These are phyloP conservation scores for Numenius arquata DNA, from an alignment of 2,113 vertebrate genomes.

Conservation along the genomic window DNA sequence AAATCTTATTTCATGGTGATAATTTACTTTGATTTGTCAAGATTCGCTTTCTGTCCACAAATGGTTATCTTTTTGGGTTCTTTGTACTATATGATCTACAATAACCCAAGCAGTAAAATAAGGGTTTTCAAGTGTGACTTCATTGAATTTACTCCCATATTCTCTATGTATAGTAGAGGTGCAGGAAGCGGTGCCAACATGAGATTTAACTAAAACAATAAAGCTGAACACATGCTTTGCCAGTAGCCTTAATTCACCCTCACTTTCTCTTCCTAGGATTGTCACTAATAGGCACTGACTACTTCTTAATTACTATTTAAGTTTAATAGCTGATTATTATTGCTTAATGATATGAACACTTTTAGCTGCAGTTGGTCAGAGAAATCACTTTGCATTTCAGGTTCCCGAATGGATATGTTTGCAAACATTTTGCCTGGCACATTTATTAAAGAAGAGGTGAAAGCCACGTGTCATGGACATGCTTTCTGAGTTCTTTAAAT, in stretches of 20 bases:
- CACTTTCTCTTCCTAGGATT: not conserved
- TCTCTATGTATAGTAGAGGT: not conserved
- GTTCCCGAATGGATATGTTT: not conserved
- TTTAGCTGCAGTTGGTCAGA: not conserved
- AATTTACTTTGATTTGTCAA: not conserved
- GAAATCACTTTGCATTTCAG: not conserved
- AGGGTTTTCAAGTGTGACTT: not conserved
- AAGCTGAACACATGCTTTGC: not conserved
- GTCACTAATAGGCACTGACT: constrained; percentile 23
- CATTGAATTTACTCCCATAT: not conserved
- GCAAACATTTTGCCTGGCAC: not conserved
- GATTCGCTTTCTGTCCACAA: not conserved
- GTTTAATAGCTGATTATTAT: constrained; percentile 17
- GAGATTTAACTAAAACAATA: not conserved
- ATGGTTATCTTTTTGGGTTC: not conserved
- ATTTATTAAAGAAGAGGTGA: not conserved
- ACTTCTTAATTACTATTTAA: constrained; percentile 33
- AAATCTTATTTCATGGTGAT: not conserved
- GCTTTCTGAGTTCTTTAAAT: not conserved
- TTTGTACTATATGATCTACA: not conserved
- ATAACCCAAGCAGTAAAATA: not conserved
- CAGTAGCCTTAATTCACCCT: constrained; percentile 26
- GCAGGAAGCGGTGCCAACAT: not conserved
- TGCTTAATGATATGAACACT: not conserved
- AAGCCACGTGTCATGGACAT: not conserved